Evolutionary conservation across 2,797 vertebrate species (phyloP), one percentile per base, ranked within the genome.

Genomic region (Mormyrops boulengeri): DNA sequence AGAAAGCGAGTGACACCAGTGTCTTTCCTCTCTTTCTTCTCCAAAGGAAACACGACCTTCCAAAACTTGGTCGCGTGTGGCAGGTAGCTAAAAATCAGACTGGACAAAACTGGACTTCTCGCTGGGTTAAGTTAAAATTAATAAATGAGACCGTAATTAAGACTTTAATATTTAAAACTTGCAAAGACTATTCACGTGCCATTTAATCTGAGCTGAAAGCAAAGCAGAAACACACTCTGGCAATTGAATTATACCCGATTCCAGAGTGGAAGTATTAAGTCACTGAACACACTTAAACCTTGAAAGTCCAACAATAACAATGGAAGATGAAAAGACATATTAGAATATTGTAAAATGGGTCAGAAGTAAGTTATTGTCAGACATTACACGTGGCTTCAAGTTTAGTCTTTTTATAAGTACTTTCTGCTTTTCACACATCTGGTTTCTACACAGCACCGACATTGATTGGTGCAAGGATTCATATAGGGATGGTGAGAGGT

Each of bases 1-100:
- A 22, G 85, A 44, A 34, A 47, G 77, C 26, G 91, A 93, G 93
- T 92, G 90, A 91, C 93, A 93, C 91, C 89, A 55, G 30, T 26
- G 93, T 92, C 91, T 94, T 49, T 77, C 85, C 85, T 49, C 30
- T 30, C 4, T 17, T 22, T 22, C 17, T 38, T 85, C 55, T 89
- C 66, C 11, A 84, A 90, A 88, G 53, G 53, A 90, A 60, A 19
- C 8, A 82, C 30, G 49, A 87, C 38, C 69, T 80, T 90, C 30
- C 49, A 22, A 90, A 84, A 88, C 17, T 50, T 12, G 19, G 62
- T 52, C 47, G 26, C 66, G 5, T 38, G 30, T 17, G 6, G 52
- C 30, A 53, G 47, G 77, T 77, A 14, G 12, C 44, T 52, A 73
- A 50, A 55, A 90, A 82, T 7, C 50, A 85, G 34, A 69, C 41